Conservation (phyloP, 2,113 vertebrate genomes). For the Clinocottus analis region DNA sequence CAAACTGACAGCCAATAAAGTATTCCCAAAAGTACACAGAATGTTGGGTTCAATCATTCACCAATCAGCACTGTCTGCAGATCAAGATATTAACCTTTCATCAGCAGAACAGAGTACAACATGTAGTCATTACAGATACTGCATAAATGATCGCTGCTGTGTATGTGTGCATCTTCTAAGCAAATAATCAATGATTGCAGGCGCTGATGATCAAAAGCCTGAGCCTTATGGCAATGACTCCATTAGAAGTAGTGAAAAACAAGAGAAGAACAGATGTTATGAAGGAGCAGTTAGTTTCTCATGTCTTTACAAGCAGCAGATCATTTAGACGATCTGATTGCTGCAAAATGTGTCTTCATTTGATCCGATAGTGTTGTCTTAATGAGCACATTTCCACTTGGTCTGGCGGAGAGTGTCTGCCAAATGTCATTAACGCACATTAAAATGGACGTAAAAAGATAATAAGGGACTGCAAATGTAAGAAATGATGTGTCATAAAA, state of each 20-base stretch:
- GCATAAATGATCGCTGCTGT: neutral
- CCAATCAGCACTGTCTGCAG: slow-evolving; percentile 9
- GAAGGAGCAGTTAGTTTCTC: neutral
- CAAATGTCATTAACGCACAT: slow-evolving; percentile 33
- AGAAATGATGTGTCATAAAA: slow-evolving; percentile 11
- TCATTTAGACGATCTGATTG: neutral
- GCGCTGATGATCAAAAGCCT: neutral
- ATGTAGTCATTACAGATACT: neutral
- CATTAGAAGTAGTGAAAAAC: slow-evolving; percentile 1
- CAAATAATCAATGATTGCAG: slow-evolving; percentile 15
- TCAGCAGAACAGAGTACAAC: slow-evolving; percentile 3
- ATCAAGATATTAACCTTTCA: slow-evolving; percentile 35
- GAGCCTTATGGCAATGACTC: neutral
- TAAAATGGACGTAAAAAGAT: slow-evolving; percentile 28
- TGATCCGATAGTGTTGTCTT: neutral
- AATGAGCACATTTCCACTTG: slow-evolving; percentile 26
- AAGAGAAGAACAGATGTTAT: slow-evolving; percentile 8
- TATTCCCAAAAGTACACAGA: slow-evolving; percentile 5
- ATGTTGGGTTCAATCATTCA: slow-evolving; percentile 13
- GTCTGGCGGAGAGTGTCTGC: neutral
- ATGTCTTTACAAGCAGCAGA: slow-evolving; percentile 12
- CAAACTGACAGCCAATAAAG: slow-evolving; percentile 18
- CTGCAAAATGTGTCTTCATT: slow-evolving; percentile 7
- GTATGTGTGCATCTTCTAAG: slow-evolving; percentile 11
- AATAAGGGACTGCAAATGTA: slow-evolving; percentile 2